Evolutionary conservation across 2,888 invertebrate species (phyloP), one percentile per base, ranked within the genome.

Genomic region (Microctonus brassicae): DNA sequence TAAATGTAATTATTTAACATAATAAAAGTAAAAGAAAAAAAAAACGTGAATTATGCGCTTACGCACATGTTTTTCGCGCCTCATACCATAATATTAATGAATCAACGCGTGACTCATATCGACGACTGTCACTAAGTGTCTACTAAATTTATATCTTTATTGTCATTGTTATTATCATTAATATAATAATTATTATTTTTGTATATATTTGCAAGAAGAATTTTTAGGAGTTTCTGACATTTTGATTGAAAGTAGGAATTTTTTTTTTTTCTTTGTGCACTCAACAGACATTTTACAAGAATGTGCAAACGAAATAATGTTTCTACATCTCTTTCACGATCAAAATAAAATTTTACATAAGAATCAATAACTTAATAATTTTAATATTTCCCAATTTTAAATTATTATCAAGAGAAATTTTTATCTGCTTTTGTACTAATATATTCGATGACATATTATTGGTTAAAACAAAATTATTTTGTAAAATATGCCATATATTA

Each of bases 1-100:
- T 75, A 75, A 74, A 76, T 76, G 75, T 75, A 77, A 79, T 77
- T 78, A 82, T 80, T 80, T 82, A 83, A 82, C 78, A 78, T 81
- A 81, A 69, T 76, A 78, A 76, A 76, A 75, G 39, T 26, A 33
- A 42, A 62, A 62, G 20, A 34, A 36, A 22, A 20, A 61, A 77
- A 73, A 74, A 76, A 79, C 76, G 77, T 75, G 73, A 76, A 77
- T 77, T 79, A 82, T 79, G 79, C 47, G 47, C 77, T 82, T 81
- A 81, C 77, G 81, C 81, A 80, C 80, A 79, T 79, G 77, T 74
- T 75, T 63, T 67, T 77, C 47, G 47, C 47, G 74, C 76, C 77
- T 77, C 70, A 75, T 69, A 57, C 61, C 58, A 58, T 67, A 67
- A 42, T 67, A 47, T 42, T n/a, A 42, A 6, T 20, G n/a, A 47